Conservation (phyloP, 2,797 vertebrate species). For the Galago senegalensis region DNA sequence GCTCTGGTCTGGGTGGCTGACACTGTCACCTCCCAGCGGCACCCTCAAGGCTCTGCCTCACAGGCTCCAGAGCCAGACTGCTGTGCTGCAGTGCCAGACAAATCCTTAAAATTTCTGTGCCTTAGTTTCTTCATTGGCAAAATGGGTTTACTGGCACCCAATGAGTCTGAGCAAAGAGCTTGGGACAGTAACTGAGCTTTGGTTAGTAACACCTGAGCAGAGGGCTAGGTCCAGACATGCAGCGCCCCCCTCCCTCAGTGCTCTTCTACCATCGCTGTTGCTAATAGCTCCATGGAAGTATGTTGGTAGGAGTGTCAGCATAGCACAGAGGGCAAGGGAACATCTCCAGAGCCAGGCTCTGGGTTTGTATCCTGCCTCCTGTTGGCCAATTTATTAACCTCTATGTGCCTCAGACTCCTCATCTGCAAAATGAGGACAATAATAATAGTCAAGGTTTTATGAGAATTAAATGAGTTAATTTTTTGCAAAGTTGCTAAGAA, state of each 20-base stretch:
- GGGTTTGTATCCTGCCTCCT: neutral
- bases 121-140: neutral
- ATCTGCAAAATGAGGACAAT: neutral
- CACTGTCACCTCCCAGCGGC: neutral
- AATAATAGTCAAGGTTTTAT: neutral
- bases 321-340: neutral
- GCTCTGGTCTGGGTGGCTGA: neutral
- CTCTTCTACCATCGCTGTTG: accelerated
- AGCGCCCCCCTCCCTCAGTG: accelerated
- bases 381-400: too few relatives aligned
- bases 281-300: accelerated
- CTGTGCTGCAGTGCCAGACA: neutral
- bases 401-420: neutral
- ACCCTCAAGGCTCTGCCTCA: neutral
- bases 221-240: neutral
- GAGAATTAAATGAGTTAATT: neutral
- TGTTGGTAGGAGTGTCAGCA: neutral
- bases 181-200: neutral
- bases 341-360: neutral
- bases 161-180: neutral
- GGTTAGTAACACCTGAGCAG: too few relatives aligned
- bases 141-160: neutral
- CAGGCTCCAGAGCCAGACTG: neutral
- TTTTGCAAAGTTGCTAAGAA: neutral
- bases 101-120: neutral